These are phyloP conservation scores for Neotoxoptera formosana DNA, from an alignment of 1,140 invertebrate species.

Conservation along the genomic window DNA sequence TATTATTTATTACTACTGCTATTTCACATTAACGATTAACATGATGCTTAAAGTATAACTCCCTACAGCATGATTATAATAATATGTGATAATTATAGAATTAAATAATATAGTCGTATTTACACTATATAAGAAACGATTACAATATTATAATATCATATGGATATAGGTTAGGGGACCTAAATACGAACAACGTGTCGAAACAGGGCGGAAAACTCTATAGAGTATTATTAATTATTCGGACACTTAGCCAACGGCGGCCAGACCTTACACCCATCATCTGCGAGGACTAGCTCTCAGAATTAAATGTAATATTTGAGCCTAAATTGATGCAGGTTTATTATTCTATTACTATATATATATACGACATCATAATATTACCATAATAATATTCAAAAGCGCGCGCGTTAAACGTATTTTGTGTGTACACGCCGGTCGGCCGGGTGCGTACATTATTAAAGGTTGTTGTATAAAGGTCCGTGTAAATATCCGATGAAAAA, in stretches of 20 bases:
- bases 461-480: constrained; percentile 53
- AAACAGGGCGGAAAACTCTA: background rate
- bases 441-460: background rate
- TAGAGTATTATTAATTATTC: background rate
- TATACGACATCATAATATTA: background rate
- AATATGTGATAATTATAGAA: no score
- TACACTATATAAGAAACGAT: no score
- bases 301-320: background rate
- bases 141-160: no score
- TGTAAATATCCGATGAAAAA: constrained; percentile 51
- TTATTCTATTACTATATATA: background rate
- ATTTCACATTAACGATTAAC: background rate
- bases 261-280: no score
- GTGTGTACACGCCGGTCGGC: background rate
- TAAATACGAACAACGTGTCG: no score
- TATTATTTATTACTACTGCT: background rate
- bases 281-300: no score
- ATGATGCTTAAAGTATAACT: background rate
- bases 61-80: no score
- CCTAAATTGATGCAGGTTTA: background rate
- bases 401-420: background rate
- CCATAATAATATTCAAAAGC: background rate
- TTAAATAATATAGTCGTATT: no score
- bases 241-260: background rate
- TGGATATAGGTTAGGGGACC: no score